Evolutionary conservation across 2,888 invertebrate genomes (phyloP), one percentile per base, ranked within the genome.

Genomic region (Synergus japonicus): DNA sequence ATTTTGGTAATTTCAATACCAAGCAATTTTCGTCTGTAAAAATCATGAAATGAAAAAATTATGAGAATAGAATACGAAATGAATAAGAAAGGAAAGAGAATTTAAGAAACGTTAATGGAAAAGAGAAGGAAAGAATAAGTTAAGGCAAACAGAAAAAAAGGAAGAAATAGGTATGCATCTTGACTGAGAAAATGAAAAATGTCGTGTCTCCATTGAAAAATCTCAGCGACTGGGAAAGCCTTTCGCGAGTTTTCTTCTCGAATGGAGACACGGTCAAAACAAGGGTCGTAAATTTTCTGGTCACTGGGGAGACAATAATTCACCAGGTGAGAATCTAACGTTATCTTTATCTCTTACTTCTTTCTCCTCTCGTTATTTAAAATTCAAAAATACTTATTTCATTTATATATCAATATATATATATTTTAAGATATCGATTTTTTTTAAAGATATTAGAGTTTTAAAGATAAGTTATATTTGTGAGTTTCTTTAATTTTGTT

Each of bases 231-330:
- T 76, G 49, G 73, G 79, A 79, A 83, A 87, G 84, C 80, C 82
- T 85, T 82, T 81, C 54, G 79, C 83, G 78, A 86, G 81, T 82
- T 84, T 79, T 63, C 60, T 65, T 49, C 65, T 63, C 29, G 78
- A 73, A 49, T 78, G 80, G 80, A 83, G 84, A 82, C 78, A 79
- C 67, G 77, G 79, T 77, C 79, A 82, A 87, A 89, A 88, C 87
- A 87, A 88, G 85, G 78, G 85, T 87, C 89, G 85, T 88, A 89
- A 88, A 89, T 89, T 88, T 85, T 79, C 79, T 43, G 66, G 58
- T 60, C 76, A 69, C 84, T 80, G 66, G 82, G 82, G 83, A 80
- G 49, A 76, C 80, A 79, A 83, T 87, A 85, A 85, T 86, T 87
- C 88, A 87, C 85, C 83, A 84, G 85, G 83, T 85, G 86, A 83